Evolutionary conservation across 2,888 invertebrate genomes (phyloP), one percentile per base, ranked within the genome.

Genomic region (Mythimna pallens): DNA sequence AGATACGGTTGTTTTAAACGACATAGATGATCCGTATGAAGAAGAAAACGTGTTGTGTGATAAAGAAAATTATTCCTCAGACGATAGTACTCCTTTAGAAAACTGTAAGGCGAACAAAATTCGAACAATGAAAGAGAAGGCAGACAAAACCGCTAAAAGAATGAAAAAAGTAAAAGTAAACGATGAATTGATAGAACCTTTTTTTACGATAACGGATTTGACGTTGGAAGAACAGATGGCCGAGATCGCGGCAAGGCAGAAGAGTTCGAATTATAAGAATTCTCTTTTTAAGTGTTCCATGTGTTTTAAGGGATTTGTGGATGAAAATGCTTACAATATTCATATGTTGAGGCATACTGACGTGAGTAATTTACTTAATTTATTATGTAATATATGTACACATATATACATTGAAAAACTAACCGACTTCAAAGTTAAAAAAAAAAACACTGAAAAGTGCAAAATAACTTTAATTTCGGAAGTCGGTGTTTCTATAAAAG

Each of bases 301-400:
- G 17, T 96, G 96, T 68, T 96, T 86, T 17, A 95, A 95, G 80
- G 95, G 95, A 0, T 96, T 95, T 74, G 73, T 94, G 17, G 95
- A 95, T 7, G 91, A 93, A 52, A 94, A 93, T 1, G 94, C 95
- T 0, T 96, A 93, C 43, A 93, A 92, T 17, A 90, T 92, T 0
- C 96, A 96, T 58, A 89, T 94, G 84, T 86, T 88, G 0, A 87
- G 94, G 14, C 96, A 96, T 83, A 94, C 94, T 0, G 80, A 90
- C 81, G 95, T 95, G 59, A 93, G 94, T 93, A 64, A 43, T 36
- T 12, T 40, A 34, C 40, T 34, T 34, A 9, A 34, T 4, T 34
- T 34, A 34, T 34, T 34, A 3, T 34, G 2, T 25, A 25, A 25
- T 25, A 1, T 25, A 25, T 25, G 2, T 25, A 25, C 25, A 25